A percentile compares a stretch with the other conserved stretches of the same genome.
Conservation (phyloP, 1,140 invertebrate genomes). For the Drosophila nigrodunni region DNA sequence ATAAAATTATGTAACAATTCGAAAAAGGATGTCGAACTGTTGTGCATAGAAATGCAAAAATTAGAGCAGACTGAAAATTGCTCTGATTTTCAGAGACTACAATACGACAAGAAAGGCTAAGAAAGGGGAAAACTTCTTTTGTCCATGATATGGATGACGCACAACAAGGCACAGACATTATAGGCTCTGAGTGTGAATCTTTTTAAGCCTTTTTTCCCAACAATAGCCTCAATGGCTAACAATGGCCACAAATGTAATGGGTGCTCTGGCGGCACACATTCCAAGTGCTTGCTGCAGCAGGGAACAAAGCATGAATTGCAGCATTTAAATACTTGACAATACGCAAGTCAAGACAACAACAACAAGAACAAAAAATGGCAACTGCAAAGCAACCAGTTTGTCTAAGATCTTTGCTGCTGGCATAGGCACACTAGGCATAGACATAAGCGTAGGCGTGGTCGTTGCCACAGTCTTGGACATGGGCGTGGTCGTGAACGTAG, state of each 20-base stretch:
- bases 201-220: conserved; percentile 66
- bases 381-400: conserved; percentile 34
- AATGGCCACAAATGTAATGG: conserved; percentile 71
- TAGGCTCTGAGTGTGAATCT: conserved; percentile 22
- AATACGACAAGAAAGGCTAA: neutral
- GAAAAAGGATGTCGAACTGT: no score
- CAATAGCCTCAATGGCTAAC: conserved; percentile 69
- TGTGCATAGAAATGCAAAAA: no score
- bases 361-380: neutral
- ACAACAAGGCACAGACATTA: no score
- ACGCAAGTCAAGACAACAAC: conserved; percentile 29
- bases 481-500: conserved; percentile 11
- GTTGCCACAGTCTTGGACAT: conserved; percentile 28
- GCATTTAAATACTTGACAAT: conserved; percentile 78
- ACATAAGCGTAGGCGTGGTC: conserved; percentile 30
- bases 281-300: conserved; percentile 43
- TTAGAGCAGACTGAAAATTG: no score
- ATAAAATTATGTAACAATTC: no score
- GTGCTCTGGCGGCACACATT: conserved; percentile 58
- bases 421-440: conserved; percentile 8
- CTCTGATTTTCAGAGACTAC: neutral
- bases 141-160: no score
- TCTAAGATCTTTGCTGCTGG: conserved; percentile 12
- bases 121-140: neutral
- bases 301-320: conserved; percentile 68